phyloP scores from a whole-genome alignment of 2,888 invertebrate genomes.

The Abrostola tripartita region DNA sequence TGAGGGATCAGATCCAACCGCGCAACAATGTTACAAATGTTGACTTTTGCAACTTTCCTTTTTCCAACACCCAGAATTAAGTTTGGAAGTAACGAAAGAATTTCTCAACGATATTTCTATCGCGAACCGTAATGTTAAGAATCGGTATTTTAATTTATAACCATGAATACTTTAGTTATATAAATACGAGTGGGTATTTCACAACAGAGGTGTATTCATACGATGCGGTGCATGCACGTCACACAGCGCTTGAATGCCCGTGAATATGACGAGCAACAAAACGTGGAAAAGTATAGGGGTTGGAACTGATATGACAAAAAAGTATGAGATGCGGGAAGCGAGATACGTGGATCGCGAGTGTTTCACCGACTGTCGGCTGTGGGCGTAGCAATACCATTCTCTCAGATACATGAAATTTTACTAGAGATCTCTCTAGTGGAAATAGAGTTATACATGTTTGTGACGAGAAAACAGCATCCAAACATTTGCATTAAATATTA shows the following conservation, averaged over 20 bases:
- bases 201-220: constrained; percentile 54
- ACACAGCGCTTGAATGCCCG: constrained; percentile 56
- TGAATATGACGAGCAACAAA: constrained; percentile 67
- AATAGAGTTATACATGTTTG: constrained; percentile 6
- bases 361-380: constrained; percentile 41
- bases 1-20: constrained; percentile 41
- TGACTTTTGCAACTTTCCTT: constrained; percentile 25
- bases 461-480: too few relatives aligned
- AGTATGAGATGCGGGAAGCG: constrained; percentile 53
- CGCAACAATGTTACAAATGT: constrained; percentile 26
- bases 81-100: constrained; percentile 33
- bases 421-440: not conserved
- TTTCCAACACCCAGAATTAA: constrained; percentile 25
- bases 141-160: constrained; percentile 35
- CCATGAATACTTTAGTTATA: constrained; percentile 31
- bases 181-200: constrained; percentile 42
- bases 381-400: constrained; percentile 34
- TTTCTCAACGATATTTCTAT: constrained; percentile 20
- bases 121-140: constrained; percentile 9
- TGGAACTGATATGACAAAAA: constrained; percentile 65
- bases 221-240: constrained; percentile 56
- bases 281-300: constrained; percentile 58
- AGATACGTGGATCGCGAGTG: constrained; percentile 53
- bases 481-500: too few relatives aligned
- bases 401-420: constrained; percentile 17